Evolutionary conservation across 2,113 vertebrate species (phyloP), one percentile per base, ranked within the genome.

Genomic region (Notothenia rossii): DNA sequence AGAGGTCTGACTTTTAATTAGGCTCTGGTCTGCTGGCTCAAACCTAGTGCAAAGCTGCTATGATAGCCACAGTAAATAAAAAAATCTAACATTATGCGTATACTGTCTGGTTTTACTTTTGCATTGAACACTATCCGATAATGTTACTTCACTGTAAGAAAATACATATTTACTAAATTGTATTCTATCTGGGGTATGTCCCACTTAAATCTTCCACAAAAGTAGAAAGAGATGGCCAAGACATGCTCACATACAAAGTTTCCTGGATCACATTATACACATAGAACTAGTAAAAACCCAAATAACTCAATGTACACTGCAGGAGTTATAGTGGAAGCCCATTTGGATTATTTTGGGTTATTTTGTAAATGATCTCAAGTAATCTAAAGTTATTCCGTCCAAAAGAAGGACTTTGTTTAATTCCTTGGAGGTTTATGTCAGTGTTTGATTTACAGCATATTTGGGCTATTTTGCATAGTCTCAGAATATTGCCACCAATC

Each of bases 401-500:
- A 76, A 71, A 77, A 62, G 36, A 60, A 71, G 70, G 18, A 36
- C 49, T 59, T 33, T 29, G n/a, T 83, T 86, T 61, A 67, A 81
- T 79, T 77, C n/a, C 40, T 51, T 40, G 8, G 4, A 82, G 70
- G 70, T 85, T 88, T 61, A 86, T 84, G 85, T 81, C 46, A 2
- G 48, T 17, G 48, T 86, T 88, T 90, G 81, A 92, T 91, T 88
- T 82, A 83, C 82, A 86, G 62, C 82, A 82, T 68, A 73, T 87
- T 87, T 89, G 48, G 50, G 22, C 15, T 81, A 18, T 86, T 89
- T 89, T 90, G 71, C 86, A 86, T 90, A 73, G 89, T 85, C 82
- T 82, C 51, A 4, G 79, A 91, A 87, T 84, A 89, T 88, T 87
- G 77, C 89, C 72, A 85, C 80, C 89, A 91, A 93, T 90, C 88